A percentile compares a stretch with the other conserved stretches of the same genome.
These are phyloP conservation scores for Bovichtus diacanthus DNA, from an alignment of 2,797 vertebrate species.

Conservation along the genomic window DNA sequence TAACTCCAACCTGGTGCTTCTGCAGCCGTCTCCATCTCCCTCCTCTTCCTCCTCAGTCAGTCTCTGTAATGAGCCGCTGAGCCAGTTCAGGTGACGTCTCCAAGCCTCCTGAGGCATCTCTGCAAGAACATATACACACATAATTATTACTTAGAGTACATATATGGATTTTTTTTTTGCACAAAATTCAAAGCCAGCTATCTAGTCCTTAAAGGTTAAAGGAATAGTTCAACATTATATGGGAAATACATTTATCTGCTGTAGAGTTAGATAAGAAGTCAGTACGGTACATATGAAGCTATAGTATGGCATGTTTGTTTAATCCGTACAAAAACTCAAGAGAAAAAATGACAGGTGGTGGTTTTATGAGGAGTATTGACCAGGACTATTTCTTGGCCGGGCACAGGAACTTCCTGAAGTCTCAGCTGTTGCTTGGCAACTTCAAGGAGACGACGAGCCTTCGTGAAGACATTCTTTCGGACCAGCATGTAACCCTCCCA, in stretches of 20 bases:
- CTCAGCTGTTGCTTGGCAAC: background rate
- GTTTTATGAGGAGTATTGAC: too few relatives aligned
- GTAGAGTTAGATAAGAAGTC: background rate
- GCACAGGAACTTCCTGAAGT: background rate
- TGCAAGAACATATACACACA: constrained; percentile 57
- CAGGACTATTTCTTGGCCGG: too few relatives aligned
- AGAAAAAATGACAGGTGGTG: too few relatives aligned
- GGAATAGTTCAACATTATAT: background rate
- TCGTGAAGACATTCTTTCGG: background rate
- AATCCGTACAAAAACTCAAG: too few relatives aligned
- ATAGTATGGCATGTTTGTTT: too few relatives aligned
- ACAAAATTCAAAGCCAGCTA: constrained; percentile 5
- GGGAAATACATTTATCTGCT: background rate
- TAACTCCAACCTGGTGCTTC: constrained; percentile 67
- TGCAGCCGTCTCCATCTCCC: constrained; percentile 44
- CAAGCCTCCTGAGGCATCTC: constrained; percentile 80
- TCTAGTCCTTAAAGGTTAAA: background rate
- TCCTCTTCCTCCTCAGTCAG: constrained; percentile 77
- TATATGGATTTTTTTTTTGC: background rate
- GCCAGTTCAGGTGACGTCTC: constrained; percentile 81
- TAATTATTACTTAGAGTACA: constrained; percentile 20
- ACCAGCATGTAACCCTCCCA: background rate
- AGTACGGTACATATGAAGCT: background rate
- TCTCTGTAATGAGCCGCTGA: constrained; percentile 78
- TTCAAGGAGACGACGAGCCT: background rate